Evolutionary conservation across 1,140 invertebrate genomes (phyloP).

Genomic region (Phocides pigmalion): DNA sequence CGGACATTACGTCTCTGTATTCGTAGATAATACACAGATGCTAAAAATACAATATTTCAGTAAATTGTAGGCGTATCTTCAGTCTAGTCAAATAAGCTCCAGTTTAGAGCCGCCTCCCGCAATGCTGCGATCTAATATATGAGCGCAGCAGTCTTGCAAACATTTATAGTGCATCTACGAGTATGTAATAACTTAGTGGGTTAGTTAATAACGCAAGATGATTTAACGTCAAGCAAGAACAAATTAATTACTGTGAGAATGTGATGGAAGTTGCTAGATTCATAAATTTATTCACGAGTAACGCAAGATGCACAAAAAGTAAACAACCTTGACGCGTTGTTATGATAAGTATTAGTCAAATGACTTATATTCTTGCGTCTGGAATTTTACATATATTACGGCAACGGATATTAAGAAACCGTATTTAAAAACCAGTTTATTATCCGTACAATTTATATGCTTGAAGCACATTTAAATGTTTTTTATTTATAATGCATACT

Average conservation of each 20-base stretch:
- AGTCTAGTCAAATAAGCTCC: no score
- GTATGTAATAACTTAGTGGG: neutral
- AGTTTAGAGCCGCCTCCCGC: no score
- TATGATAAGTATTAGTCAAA: conserved; percentile 7
- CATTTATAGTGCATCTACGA: no score
- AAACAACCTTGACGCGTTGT: conserved; percentile 17
- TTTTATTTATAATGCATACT: no score
- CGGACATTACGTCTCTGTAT: no score
- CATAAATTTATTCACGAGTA: conserved; percentile 7
- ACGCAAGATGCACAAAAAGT: conserved; percentile 21
- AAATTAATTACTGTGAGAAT: conserved; percentile 14
- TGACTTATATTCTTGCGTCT: neutral
- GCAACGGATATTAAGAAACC: neutral
- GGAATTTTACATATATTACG: neutral
- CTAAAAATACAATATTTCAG: no score
- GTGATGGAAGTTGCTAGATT: conserved; percentile 13
- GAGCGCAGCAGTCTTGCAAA: no score
- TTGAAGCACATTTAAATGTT: neutral
- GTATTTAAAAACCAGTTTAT: neutral
- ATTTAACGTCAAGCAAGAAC: conserved; percentile 1
- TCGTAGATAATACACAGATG: no score
- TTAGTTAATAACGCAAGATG: neutral
- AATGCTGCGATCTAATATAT: no score
- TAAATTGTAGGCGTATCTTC: no score
- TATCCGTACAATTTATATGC: neutral